Base-by-base conservation (phyloP, 2,113 vertebrate species). In the Chrysemys picta region DNA sequence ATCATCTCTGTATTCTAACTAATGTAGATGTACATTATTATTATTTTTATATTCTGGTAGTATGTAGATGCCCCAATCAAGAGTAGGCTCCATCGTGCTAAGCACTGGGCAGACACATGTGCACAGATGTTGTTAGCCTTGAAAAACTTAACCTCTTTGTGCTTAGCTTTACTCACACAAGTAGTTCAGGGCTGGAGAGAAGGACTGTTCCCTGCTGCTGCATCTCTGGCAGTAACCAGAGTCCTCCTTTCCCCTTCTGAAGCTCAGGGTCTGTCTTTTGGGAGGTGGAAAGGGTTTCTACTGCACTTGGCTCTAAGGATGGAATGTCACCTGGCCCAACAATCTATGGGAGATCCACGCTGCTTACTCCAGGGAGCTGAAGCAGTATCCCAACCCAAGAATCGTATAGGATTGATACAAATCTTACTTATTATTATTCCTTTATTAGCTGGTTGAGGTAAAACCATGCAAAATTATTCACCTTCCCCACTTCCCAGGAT, bases 301-400 rank as follows among this genome's bases (percentile, higher is more conserved):
- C 57, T 45, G 50, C 22, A 47, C 19, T 35, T 25, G 57, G 10
- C 47, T 3, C 31, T 54, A 19, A 42, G 50, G 29, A 9, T 62
- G 8, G 21, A 16, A 0, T 0, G 14, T 2, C 0, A 1, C 8
- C n/a, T 3, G 35, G 14, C 8, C 42, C 54, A 79, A 80, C 59
- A 62, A n/a, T 35, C 31, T 65, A 65, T 31, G 22, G 84, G 42
- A 25, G 42, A 35, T 49, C 50, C 17, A 22, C 10, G 42, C 13
- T 11, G 4, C 9, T 59, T 59, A 24, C 9, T 90, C 83, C 47
- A 84, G 52, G 21, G 14, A 35, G 4, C 21, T 80, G 80, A 85
- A 82, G n/a, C 4, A 91, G 84, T 76, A 89, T 1, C 3, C 38
- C 42, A 47, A 76, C 42, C 75, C 22, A 76, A 47, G 24, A 76